These are phyloP conservation scores for Actinia equina DNA, from an alignment of 64 coral and sea anemone species.

Conservation along the genomic window DNA sequence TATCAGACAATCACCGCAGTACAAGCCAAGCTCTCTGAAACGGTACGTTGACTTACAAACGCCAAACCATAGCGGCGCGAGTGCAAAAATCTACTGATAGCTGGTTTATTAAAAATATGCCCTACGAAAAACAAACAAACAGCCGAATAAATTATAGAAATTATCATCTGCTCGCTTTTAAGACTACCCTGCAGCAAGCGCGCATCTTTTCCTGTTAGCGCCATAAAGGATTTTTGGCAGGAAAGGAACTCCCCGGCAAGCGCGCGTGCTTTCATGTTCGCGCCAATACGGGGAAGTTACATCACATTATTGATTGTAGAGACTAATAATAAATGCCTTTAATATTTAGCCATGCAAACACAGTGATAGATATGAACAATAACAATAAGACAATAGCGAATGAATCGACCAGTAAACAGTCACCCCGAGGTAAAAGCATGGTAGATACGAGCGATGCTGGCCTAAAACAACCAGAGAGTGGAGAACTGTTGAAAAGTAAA, in stretches of 20 bases:
- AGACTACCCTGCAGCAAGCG: too few species aligned
- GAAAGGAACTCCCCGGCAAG: too few species aligned
- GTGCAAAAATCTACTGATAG: too few species aligned
- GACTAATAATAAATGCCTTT: too few species aligned
- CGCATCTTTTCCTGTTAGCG: too few species aligned
- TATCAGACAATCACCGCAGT: background rate
- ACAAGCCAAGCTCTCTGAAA: background rate
- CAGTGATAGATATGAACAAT: background rate
- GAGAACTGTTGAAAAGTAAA: background rate
- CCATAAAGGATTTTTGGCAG: too few species aligned
- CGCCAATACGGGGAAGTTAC: background rate
- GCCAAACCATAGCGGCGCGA: too few species aligned
- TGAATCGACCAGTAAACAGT: background rate
- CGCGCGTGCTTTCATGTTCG: background rate
- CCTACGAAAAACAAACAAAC: background rate
- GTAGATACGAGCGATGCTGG: background rate
- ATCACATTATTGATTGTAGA: background rate
- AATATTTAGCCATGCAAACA: background rate
- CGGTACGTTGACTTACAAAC: background rate
- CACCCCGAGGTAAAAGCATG: background rate
- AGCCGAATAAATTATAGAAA: background rate
- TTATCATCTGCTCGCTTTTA: too few species aligned
- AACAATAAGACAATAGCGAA: background rate
- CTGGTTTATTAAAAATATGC: too few species aligned
- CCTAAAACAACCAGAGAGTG: background rate